These are phyloP conservation scores for Rhagium mordax DNA, from an alignment of 2,888 invertebrate genomes.

Conservation along the genomic window DNA sequence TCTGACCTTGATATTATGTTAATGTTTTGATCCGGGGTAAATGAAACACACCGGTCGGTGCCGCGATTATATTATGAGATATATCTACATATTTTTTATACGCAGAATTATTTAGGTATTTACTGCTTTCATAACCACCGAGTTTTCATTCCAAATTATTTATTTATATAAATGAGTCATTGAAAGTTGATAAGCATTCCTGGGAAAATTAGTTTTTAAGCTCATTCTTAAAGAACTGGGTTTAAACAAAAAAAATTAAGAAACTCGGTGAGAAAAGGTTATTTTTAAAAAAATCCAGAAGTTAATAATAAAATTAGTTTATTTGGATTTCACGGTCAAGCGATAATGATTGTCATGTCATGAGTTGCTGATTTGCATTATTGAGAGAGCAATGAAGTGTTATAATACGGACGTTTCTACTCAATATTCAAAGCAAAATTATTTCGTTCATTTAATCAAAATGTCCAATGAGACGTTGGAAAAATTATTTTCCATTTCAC, in stretches of 20 bases:
- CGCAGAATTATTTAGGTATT: neutral
- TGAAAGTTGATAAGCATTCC: neutral
- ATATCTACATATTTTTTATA: neutral
- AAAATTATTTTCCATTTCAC: no score
- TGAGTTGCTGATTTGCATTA: neutral
- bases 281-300: neutral
- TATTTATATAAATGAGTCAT: neutral
- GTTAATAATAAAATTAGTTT: neutral
- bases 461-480: no score
- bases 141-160: no score
- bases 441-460: neutral
- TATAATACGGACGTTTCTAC: neutral
- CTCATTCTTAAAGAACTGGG: neutral
- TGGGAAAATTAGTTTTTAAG: neutral
- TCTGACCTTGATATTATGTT: slow-evolving; percentile 25
- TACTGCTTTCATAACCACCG: no score
- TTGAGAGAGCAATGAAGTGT: neutral
- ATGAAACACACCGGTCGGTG: slow-evolving; percentile 14
- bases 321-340: neutral
- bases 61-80: neutral
- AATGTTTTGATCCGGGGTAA: slow-evolving; percentile 16
- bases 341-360: neutral
- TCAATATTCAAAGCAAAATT: neutral
- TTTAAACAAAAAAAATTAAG: neutral
- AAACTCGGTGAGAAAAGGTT: neutral